Evolutionary conservation across 2,797 vertebrate genomes (phyloP), one percentile per base, ranked within the genome.

Genomic region (Allobates femoralis): DNA sequence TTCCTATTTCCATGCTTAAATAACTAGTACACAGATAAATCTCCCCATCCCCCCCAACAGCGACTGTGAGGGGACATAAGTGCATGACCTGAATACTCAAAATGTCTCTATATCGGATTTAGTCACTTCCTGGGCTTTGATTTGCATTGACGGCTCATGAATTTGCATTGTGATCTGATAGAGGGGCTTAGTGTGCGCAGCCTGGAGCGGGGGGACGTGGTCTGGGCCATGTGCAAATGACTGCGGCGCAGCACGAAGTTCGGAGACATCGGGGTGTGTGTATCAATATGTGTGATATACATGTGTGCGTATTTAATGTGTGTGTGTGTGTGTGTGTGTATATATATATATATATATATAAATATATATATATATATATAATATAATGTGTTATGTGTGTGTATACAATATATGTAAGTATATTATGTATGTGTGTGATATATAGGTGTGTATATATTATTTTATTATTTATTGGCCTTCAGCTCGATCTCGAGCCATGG

Each of bases 91-190:
- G 78, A 80, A 64, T 80, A 50, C 58, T 30, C 41, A 21, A 4
- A 50, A 51, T 30, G n/a, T 66, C 62, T 81, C 79, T 66, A 66
- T 80, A 67, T 81, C 41, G 26, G 60, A 81, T 81, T 62, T 66
- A 67, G 79, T n/a, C 60, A 51, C 62, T 81, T 81, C 79, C 79
- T 67, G 62, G 26, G 58, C 60, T 50, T 80, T 64, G 60, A 81
- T 81, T 81, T 81, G 60, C 41, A 81, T 81, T 15, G 26, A 64
- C 7, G 60, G 15, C 11, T 14, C 6, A 19, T 50, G 18, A 26
- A 67, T 81, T 81, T 81, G 26, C 79, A 81, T 81, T 50, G 60
- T 26, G 46, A 51, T 66, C 60, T 14, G 16, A 28, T 51, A 15
- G 60, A 46, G 16, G 60, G 60, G 60, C 77, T 41, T 18, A 34